These are phyloP conservation scores for Netelia virgata DNA, from an alignment of 2,888 invertebrate genomes.

Conservation along the genomic window DNA sequence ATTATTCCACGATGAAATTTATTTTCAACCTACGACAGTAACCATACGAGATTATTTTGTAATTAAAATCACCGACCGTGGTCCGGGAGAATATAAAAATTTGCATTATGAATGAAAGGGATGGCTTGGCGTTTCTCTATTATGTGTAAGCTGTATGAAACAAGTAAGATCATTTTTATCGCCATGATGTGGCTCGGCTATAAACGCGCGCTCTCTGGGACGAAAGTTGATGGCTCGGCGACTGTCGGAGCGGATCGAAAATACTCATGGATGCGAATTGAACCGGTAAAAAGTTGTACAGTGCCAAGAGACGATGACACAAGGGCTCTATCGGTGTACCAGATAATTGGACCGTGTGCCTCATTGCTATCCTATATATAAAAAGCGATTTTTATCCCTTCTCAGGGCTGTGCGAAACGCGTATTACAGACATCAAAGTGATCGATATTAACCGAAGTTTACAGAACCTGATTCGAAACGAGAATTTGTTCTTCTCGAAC, in stretches of 20 bases:
- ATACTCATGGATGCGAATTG: slow-evolving; percentile 21
- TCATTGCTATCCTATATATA: neutral
- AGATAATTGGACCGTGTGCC: slow-evolving; percentile 21
- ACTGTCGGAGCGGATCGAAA: slow-evolving; percentile 7
- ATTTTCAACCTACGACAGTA: neutral
- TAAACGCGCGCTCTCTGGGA: neutral
- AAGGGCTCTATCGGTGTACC: slow-evolving; percentile 17
- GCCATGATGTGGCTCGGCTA: neutral
- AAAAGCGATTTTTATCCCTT: neutral
- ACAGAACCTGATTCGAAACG: too few relatives aligned
- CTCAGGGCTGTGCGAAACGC: neutral
- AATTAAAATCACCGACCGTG: neutral
- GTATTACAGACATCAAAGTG: neutral
- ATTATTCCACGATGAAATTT: slow-evolving; percentile 7
- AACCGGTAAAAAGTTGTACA: neutral
- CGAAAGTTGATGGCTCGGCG: neutral
- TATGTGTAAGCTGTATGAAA: neutral
- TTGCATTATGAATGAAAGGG: neutral
- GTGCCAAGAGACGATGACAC: neutral
- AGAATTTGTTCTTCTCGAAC: neutral
- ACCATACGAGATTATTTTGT: slow-evolving; percentile 1
- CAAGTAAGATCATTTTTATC: slow-evolving; percentile 22
- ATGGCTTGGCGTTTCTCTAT: neutral
- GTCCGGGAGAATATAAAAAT: neutral
- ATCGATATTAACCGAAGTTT: neutral